Conservation (phyloP, 2,888 invertebrate species). For the Dione vanillae region DNA sequence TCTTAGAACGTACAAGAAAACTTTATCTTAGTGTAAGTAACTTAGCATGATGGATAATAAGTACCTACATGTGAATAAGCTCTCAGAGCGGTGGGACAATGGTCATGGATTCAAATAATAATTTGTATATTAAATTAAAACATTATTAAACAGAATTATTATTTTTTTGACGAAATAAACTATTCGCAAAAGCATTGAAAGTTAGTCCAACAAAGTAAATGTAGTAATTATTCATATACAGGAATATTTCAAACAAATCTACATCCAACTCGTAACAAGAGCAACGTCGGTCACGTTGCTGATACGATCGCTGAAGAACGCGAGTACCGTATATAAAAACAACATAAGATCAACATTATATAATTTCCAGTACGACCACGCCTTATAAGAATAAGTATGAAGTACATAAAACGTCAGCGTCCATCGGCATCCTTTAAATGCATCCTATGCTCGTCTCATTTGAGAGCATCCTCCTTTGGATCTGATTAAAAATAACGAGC, state of each 20-base stretch:
- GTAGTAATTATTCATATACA: too few species aligned
- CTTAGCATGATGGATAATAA: background rate
- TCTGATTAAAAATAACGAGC: constrained; percentile 48
- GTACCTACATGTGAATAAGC: too few species aligned
- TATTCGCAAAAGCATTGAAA: too few species aligned
- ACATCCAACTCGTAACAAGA: background rate
- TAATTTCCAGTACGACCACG: background rate
- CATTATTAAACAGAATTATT: too few species aligned
- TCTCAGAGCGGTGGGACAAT: too few species aligned
- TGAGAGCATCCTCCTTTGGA: constrained; percentile 39
- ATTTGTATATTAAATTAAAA: too few species aligned
- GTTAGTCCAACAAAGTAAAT: too few species aligned
- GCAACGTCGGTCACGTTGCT: background rate
- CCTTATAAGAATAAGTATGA: background rate
- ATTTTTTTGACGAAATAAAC: too few species aligned
- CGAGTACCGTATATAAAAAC: constrained; percentile 1
- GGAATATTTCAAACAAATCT: background rate
- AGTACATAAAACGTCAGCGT: constrained; percentile 15
- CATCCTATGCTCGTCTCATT: constrained; percentile 34
- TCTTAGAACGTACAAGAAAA: background rate
- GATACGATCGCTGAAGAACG: background rate
- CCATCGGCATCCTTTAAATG: constrained; percentile 28
- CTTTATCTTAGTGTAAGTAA: background rate
- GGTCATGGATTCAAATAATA: too few species aligned
- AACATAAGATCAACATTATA: background rate